Percentiles rank a stretch among this genome's conserved stretches.
Conservation (phyloP, 2,113 vertebrate species). For the Pontoporia blainvillei region DNA sequence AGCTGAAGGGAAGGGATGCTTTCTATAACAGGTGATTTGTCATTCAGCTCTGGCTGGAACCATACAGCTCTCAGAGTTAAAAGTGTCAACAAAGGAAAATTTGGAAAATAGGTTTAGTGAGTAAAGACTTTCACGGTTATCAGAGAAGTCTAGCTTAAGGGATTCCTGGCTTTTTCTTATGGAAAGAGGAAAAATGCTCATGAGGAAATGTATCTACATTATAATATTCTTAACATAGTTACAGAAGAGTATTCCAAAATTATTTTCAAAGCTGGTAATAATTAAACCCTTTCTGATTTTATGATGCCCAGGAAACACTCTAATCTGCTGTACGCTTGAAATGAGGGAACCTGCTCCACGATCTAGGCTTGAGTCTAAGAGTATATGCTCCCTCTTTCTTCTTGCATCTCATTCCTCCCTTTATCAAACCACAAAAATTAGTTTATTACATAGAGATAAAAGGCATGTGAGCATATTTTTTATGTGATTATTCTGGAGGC, state of each 20-base stretch:
- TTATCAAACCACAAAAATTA: not conserved
- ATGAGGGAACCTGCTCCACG: not conserved
- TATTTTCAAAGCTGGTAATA: not conserved
- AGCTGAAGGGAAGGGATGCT: slow-evolving; percentile 34
- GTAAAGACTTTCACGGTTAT: not conserved
- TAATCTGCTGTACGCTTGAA: not conserved
- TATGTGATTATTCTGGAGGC: not conserved
- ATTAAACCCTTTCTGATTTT: not conserved
- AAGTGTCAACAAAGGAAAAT: not conserved
- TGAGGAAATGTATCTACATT: not conserved
- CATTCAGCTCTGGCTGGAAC: not conserved
- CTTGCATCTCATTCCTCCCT: not conserved
- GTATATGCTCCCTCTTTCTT: not conserved
- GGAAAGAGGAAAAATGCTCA: not conserved
- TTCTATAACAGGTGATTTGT: slow-evolving; percentile 30
- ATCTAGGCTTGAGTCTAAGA: not conserved
- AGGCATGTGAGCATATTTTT: not conserved
- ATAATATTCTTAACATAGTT: not conserved
- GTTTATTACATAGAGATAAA: not conserved
- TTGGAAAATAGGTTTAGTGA: not conserved
- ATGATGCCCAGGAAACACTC: not conserved
- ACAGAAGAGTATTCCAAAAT: not conserved
- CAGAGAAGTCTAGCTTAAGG: not conserved
- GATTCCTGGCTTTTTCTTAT: not conserved
- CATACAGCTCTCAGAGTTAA: slow-evolving; percentile 13